Conservation (phyloP, 1,140 invertebrate genomes). For the Drosophila kohkoa region DNA sequence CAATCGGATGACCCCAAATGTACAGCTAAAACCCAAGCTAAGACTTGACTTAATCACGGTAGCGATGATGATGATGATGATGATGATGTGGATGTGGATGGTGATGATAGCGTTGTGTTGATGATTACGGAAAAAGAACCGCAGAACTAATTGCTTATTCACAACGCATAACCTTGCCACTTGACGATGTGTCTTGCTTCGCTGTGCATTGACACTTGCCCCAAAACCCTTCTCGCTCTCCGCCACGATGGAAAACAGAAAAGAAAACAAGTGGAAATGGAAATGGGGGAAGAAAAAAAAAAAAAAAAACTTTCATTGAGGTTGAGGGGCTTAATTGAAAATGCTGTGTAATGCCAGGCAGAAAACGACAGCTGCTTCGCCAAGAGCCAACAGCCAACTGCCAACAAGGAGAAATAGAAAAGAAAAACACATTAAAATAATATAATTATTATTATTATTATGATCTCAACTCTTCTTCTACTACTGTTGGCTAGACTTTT, state of each 20-base stretch:
- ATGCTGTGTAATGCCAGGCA: constrained; percentile 68
- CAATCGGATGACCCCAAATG: constrained; percentile 44
- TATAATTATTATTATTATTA: constrained; percentile 65
- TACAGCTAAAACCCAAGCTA: constrained; percentile 5
- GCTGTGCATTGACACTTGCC: constrained; percentile 48
- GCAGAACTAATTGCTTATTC: constrained; percentile 79
- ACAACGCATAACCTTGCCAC: constrained; percentile 80
- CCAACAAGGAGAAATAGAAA: constrained; percentile 33
- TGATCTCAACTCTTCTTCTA: constrained; percentile 20
- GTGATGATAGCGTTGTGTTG: neutral
- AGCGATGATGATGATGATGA: constrained; percentile 1
- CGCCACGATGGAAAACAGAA: neutral
- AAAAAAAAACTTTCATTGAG: constrained; percentile 45
- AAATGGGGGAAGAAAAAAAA: constrained; percentile 1
- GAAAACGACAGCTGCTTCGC: constrained; percentile 72
- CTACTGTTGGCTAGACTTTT: constrained; percentile 52
- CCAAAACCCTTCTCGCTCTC: constrained; percentile 18
- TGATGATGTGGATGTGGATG: constrained; percentile 6
- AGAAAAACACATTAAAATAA: constrained; percentile 77
- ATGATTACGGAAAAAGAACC: constrained; percentile 48
- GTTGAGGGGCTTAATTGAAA: constrained; percentile 74
- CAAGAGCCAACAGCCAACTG: no score
- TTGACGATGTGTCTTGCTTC: constrained; percentile 70
- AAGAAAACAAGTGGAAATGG: constrained; percentile 9
- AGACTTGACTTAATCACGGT: neutral